Base-by-base conservation (phyloP, 2,797 vertebrate species). In the Enteromius viviparus region DNA sequence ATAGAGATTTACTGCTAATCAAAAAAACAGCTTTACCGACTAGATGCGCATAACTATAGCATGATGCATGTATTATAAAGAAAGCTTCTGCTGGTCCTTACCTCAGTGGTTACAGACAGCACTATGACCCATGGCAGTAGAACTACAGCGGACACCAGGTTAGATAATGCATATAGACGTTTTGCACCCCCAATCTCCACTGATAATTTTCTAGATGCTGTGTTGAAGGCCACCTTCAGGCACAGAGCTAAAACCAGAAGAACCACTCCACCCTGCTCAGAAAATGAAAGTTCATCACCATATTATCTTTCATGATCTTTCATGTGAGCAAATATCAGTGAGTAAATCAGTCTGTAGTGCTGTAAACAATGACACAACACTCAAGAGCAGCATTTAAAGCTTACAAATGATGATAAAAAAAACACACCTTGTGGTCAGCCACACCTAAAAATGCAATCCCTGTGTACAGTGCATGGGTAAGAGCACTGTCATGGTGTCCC, bases 401-500 rank as follows among this genome's bases (percentile, higher is more conserved):
- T n/a, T 17, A 12, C 4, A 49, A 58, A 58, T 6, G 1, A 3
- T 55, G 70, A 23, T 10, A n/a, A 8, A 47, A 68, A 45, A 83
- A 45, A 83, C 88, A 92, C 93, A 98, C 98, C 95, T 99, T 99
- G 89, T 99, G 98, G 91, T 99, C 98, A 17, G 97, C 98, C 81
- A 99, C 96, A 7, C 98, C 98, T 76, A 99, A 90, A 90, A 99
- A 96, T 29, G 96, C 94, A 74, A 99, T 99, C 68, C 95, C 92
- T 8, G 96, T 99, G 89, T 99, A 96, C 8, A 99, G 94, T 85
- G 97, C 96, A 81, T 99, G 98, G 60, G 97, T 99, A 80, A 99
- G 95, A 40, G 97, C 96, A 75, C 98, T 99, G 92, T 99, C 97
- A 83, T 99, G 98, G 89, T 97, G 98, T 62, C 98, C 98, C 91